phyloP scores from a whole-genome alignment of 2,797 vertebrate genomes.

The Spatula versicolor region DNA sequence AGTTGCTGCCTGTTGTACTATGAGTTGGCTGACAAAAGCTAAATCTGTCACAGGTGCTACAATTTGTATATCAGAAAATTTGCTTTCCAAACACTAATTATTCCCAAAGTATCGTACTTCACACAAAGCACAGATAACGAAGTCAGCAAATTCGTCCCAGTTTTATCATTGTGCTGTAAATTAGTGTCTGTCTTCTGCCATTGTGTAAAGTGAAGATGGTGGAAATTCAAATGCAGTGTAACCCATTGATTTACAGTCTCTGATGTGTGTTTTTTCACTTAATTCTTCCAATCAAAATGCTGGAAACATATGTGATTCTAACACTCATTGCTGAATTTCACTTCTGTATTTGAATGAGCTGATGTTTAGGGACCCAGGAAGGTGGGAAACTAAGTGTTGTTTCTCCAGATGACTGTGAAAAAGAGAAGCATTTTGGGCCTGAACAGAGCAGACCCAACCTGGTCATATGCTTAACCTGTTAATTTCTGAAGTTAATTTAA shows the following conservation, averaged over 20 bases:
- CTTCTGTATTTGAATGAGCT: neutral
- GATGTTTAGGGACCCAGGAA: neutral
- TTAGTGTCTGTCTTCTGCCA: slow-evolving; percentile 59
- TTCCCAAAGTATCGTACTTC: slow-evolving; percentile 59
- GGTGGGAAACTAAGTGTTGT: neutral
- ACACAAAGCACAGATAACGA: slow-evolving; percentile 52
- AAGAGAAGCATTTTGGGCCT: neutral
- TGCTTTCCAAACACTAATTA: slow-evolving; percentile 73
- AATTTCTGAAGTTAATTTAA: neutral
- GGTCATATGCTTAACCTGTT: slow-evolving; percentile 2
- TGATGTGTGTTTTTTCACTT: slow-evolving; percentile 11
- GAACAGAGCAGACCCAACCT: neutral
- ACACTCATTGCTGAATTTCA: neutral
- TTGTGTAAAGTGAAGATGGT: slow-evolving; percentile 12
- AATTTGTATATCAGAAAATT: slow-evolving; percentile 75
- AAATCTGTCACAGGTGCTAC: slow-evolving; percentile 71
- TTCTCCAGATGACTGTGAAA: neutral
- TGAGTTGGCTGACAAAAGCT: slow-evolving; percentile 60
- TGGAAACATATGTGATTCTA: slow-evolving; percentile 1
- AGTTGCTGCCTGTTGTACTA: slow-evolving; percentile 53
- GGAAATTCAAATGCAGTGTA: slow-evolving; percentile 34
- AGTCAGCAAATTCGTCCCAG: slow-evolving; percentile 57
- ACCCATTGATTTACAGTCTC: neutral
- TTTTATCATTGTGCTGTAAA: slow-evolving; percentile 64
- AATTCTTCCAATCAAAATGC: slow-evolving; percentile 16